Percentiles rank a stretch among this genome's conserved stretches.
Evolutionary conservation across 2,888 invertebrate genomes (phyloP).

Genomic region (Conistra vaccinii): DNA sequence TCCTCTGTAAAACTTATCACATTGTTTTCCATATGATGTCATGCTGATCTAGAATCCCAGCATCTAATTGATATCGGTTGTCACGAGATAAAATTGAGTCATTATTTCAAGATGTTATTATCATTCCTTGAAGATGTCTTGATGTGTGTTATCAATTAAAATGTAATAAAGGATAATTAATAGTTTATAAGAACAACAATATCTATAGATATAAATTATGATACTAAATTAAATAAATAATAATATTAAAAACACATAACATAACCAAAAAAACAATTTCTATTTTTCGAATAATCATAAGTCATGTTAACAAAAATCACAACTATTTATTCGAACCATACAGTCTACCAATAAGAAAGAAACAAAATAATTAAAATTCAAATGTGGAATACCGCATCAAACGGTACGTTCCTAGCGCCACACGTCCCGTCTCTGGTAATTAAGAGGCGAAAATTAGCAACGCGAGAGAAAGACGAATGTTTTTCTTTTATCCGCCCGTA

Average conservation of each 20-base stretch:
- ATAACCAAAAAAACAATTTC: neutral
- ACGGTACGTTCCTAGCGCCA: constrained; percentile 56
- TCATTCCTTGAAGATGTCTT: constrained; percentile 22
- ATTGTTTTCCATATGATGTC: constrained; percentile 65
- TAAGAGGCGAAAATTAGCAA: constrained; percentile 84
- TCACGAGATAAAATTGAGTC: constrained; percentile 59
- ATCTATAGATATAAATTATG: neutral
- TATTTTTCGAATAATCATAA: constrained; percentile 2
- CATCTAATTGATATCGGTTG: constrained; percentile 62
- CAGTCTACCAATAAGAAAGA: neutral
- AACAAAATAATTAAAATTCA: constrained; percentile 39
- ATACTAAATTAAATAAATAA: neutral
- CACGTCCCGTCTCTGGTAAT: constrained; percentile 77
- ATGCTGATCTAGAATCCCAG: constrained; percentile 60
- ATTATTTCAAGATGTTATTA: constrained; percentile 48
- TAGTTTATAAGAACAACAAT: neutral
- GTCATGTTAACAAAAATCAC: neutral
- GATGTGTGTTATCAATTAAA: constrained; percentile 53
- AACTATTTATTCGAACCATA: constrained; percentile 17
- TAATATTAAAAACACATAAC: neutral
- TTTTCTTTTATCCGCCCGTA: constrained; percentile 78
- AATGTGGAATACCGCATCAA: constrained; percentile 73
- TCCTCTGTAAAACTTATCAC: constrained; percentile 37
- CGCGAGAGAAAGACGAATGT: constrained; percentile 76
- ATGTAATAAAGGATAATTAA: constrained; percentile 29